Evolutionary conservation across 2,113 vertebrate genomes (phyloP).

Genomic region (Sitta europaea): DNA sequence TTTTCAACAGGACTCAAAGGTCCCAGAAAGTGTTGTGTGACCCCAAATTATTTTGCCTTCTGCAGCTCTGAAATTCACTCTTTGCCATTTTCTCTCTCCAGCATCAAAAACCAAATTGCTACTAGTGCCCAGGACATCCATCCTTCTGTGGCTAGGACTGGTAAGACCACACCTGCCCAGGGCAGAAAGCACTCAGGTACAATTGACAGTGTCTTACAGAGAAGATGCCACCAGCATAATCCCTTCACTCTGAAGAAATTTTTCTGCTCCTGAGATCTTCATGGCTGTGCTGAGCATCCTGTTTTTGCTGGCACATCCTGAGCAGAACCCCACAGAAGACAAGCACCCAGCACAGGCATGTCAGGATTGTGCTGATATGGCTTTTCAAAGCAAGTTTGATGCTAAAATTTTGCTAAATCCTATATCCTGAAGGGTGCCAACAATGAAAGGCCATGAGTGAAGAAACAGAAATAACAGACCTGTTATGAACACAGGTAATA

Average conservation of each 20-base stretch:
- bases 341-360: neutral
- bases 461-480: neutral
- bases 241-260: neutral
- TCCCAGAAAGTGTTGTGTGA: neutral
- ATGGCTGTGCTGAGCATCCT: neutral
- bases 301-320: neutral
- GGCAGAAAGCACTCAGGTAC: neutral
- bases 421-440: neutral
- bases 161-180: too few relatives aligned
- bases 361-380: neutral
- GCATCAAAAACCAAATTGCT: neutral
- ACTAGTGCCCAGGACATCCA: neutral
- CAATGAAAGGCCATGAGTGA: neutral
- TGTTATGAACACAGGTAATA: neutral
- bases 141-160: rapidly evolving
- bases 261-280: neutral
- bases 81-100: neutral
- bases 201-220: neutral
- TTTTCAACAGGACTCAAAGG: neutral
- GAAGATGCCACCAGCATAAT: neutral
- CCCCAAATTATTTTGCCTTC: neutral
- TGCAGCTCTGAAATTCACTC: neutral
- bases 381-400: neutral
- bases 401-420: neutral
- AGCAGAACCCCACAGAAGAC: neutral